Evolutionary conservation across 2,113 vertebrate species (phyloP).

Genomic region (Siniperca chuatsi): DNA sequence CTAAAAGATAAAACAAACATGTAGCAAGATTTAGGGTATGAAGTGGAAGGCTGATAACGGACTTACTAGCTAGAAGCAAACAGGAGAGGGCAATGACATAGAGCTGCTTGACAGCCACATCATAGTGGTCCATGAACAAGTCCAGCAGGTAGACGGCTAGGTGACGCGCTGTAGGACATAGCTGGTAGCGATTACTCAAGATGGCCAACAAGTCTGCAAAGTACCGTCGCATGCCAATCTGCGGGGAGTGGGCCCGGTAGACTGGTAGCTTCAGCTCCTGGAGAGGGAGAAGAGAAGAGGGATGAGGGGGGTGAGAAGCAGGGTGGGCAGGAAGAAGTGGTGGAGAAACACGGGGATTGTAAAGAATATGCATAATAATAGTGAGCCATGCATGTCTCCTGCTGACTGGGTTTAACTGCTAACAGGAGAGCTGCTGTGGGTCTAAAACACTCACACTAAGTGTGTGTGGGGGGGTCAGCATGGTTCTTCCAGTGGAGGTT

Average conservation of each 20-base stretch:
- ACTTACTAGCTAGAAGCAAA: slow-evolving; percentile 93
- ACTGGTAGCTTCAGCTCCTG: slow-evolving; percentile 92
- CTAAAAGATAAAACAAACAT: not conserved
- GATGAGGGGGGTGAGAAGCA: slow-evolving; percentile 19
- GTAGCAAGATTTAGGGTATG: not conserved
- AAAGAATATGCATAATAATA: slow-evolving; percentile 68
- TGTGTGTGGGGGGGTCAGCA: slow-evolving; percentile 11
- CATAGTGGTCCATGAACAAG: slow-evolving; percentile 92
- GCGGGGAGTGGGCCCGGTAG: slow-evolving; percentile 90
- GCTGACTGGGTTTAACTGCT: slow-evolving; percentile 40
- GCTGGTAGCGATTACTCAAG: slow-evolving; percentile 89
- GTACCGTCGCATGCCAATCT: slow-evolving; percentile 91
- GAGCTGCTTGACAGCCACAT: slow-evolving; percentile 89
- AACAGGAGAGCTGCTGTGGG: slow-evolving; percentile 27
- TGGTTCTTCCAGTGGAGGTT: slow-evolving; percentile 43
- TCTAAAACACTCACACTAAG: slow-evolving; percentile 25
- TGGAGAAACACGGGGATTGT: slow-evolving; percentile 38
- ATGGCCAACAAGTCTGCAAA: slow-evolving; percentile 90
- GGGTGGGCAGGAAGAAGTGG: slow-evolving; percentile 45
- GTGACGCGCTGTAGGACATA: slow-evolving; percentile 90
- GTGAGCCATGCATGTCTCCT: slow-evolving; percentile 47
- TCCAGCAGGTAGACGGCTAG: slow-evolving; percentile 93
- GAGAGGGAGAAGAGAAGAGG: not conserved
- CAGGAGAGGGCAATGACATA: slow-evolving; percentile 89
- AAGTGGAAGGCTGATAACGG: not conserved